Evolutionary conservation across 2,113 vertebrate species (phyloP).

Genomic region (Aegotheles bennettii): DNA sequence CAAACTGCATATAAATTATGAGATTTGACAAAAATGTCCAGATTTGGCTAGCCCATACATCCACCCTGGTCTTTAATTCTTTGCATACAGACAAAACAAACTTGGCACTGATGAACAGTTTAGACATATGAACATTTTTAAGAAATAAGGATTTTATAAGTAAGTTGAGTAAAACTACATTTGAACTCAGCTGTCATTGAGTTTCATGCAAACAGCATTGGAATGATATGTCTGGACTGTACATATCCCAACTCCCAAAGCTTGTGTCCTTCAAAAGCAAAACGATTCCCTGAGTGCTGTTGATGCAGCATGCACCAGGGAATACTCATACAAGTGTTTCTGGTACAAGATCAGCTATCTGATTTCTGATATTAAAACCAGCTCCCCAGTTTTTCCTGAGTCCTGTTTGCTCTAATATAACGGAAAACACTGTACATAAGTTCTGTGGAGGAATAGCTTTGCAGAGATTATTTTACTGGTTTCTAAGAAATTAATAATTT

Average conservation of each 20-base stretch:
- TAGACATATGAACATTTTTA: background rate
- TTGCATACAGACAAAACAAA: background rate
- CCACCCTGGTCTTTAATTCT: background rate
- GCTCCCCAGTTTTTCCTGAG: background rate
- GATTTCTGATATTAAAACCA: background rate
- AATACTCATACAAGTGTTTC: background rate
- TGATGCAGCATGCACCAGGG: background rate
- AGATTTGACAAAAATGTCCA: background rate
- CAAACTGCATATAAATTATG: background rate
- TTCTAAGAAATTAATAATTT: background rate
- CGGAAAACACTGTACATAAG: background rate
- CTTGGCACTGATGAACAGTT: background rate
- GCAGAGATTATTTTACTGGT: background rate
- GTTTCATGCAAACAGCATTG: background rate
- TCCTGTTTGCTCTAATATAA: background rate
- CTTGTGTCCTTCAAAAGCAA: slow-evolving; percentile 18
- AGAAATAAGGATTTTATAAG: background rate
- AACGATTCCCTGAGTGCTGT: background rate
- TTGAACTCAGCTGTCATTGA: background rate
- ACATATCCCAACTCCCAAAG: background rate
- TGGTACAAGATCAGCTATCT: background rate
- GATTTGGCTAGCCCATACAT: background rate
- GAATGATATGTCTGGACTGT: background rate
- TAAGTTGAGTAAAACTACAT: background rate
- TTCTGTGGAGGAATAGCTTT: background rate